Base-by-base conservation (phyloP, 2,113 vertebrate species). In the Sardina pilchardus region DNA sequence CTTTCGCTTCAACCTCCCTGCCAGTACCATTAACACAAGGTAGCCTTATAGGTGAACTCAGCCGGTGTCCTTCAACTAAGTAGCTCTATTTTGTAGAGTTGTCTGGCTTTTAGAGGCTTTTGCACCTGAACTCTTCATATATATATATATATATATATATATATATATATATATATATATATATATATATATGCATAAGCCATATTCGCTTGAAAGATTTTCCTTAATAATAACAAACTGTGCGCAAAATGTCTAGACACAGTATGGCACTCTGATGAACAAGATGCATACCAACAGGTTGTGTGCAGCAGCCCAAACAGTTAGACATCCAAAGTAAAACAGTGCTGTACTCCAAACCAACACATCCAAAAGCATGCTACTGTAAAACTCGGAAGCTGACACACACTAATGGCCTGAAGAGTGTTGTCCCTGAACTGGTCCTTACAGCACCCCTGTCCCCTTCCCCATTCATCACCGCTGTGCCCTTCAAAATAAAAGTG, bases 401-500 rank as follows among this genome's bases (percentile, higher is more conserved):
- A 24, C 53, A 71, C 26, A 10, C 63, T 71, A 34, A 30, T 14
- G 63, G 6, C 24, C 59, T 30, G n/a, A 71, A 71, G 26, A 30
- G 63, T 34, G 30, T 2, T 34, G 63, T 34, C 63, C n/a, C 30
- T 34, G 30, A 34, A 30, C 26, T 14, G 63, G n/a, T 34, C 14
- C 3, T 71, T 63, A 4, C 10, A 26, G 21, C 59, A 63, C 21
- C 21, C n/a, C 30, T 71, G 63, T 30, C 36, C 82, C 88, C 50
- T n/a, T 34, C 4, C 86, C 59, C 91, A 92, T 94, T 90, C 89
- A 93, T 93, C 92, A 92, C 81, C 2, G 24, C 83, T 88, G 91
- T 89, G 91, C 91, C 91, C 90, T 93, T 91, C 87, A 92, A 90
- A 71, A 34, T 16, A 67, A 67, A 67, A 67, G 24, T 3, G n/a